phyloP scores from a whole-genome alignment of 2,797 vertebrate genomes.

The Alca torda region DNA sequence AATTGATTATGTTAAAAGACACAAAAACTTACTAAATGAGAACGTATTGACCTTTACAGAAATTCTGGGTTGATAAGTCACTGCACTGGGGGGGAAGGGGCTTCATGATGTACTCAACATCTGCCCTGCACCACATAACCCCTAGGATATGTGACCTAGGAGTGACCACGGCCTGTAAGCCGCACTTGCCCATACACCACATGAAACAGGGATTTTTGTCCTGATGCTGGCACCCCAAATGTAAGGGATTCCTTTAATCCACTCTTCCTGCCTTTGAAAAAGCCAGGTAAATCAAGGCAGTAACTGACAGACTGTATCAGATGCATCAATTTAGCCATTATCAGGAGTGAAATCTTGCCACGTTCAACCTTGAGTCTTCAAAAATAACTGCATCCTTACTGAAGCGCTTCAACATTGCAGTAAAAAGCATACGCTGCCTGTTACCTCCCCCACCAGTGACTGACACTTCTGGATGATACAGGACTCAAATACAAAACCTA shows the following conservation, averaged over 20 bases:
- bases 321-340: neutral
- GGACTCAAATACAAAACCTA: neutral
- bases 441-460: neutral
- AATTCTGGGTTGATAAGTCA: neutral
- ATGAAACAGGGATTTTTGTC: neutral
- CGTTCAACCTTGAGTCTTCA: neutral
- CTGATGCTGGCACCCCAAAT: neutral
- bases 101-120: neutral
- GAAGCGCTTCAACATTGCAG: neutral
- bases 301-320: neutral
- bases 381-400: neutral
- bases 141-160: neutral
- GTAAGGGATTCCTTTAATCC: neutral
- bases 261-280: neutral
- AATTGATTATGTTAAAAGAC: neutral
- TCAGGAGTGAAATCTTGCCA: neutral
- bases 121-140: neutral
- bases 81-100: neutral
- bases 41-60: neutral
- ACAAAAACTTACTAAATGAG: neutral
- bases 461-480: neutral
- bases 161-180: neutral
- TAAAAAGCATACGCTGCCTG: neutral
- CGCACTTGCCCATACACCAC: accelerated
- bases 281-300: neutral